Conservation (phyloP, 2,797 vertebrate genomes). For the Xiphorhynchus erythropygius region DNA sequence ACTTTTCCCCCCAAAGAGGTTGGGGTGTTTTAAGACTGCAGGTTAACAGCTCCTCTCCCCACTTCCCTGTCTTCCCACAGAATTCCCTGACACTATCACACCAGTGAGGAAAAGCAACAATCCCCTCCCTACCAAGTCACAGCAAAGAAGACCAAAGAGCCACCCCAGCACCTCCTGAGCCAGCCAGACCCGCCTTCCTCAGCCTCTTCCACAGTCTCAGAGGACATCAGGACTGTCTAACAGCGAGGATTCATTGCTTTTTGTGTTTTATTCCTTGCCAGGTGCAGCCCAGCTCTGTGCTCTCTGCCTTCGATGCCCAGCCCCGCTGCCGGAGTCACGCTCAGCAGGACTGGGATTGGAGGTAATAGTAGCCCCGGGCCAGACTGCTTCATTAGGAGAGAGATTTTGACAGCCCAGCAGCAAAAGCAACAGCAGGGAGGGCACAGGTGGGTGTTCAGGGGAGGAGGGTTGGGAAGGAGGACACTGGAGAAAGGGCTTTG, state of each 20-base stretch:
- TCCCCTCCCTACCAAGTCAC: background rate
- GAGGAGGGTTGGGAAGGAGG: background rate
- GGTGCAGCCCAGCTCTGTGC: slow-evolving; percentile 7
- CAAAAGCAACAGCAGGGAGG: slow-evolving; percentile 6
- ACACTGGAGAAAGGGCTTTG: background rate
- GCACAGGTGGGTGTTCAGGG: background rate
- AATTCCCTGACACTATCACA: background rate
- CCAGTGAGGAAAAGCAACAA: background rate
- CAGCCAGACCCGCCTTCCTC: background rate
- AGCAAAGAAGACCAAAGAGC: background rate
- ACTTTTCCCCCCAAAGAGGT: background rate
- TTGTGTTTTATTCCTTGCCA: background rate
- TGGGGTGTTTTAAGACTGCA: background rate
- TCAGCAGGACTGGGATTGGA: background rate
- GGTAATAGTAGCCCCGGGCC: slow-evolving; percentile 57
- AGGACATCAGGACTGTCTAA: background rate
- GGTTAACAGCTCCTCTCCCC: background rate
- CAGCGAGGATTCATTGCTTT: background rate
- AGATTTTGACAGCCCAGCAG: slow-evolving; percentile 60
- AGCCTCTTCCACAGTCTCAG: background rate
- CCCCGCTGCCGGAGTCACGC: background rate
- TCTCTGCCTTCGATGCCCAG: background rate
- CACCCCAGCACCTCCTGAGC: background rate
- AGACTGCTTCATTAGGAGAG: slow-evolving; percentile 72
- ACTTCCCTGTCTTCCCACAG: background rate